Base-by-base conservation (phyloP, 2,888 invertebrate species). In the Melanostoma mellinum region DNA sequence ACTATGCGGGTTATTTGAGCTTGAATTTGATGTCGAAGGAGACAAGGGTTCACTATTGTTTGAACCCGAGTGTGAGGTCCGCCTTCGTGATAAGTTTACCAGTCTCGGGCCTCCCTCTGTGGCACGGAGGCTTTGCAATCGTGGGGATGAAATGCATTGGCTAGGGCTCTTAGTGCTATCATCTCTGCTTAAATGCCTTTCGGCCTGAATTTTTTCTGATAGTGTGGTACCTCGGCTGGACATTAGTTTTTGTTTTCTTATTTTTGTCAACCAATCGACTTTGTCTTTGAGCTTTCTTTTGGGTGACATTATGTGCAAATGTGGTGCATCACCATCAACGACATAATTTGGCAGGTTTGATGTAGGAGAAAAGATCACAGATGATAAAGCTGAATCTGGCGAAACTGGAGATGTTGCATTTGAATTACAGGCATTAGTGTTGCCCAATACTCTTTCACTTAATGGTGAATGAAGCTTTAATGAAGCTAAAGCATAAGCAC, bases 331-430 rank as follows among this genome's bases (percentile, higher is more conserved):
- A 0, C 96, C 96, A 86, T 95, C 94, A 9, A 94, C 86, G 0
- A 96, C 95, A 87, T 93, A 97, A 91, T 97, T 95, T 0, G 97
- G 97, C 79, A 97, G 89, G 89, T 96, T 94, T 10, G 93, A 92
- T 0, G 95, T 95, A 0, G 95, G 95, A 1, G 95, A 94, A 58
- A 92, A 92, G 88, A 86, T 90, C 82, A 85, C 90, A 80, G 86
- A 89, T 68, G 78, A 67, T 85, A 85, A 73, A 3, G 60, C 9
- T 3, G 79, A 68, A 6, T 6, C 63, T 4, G 88, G 86, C 6
- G 87, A 86, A 3, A 87, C 86, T 2, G 86, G 73, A 2, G 89
- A 88, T 8, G 89, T 87, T 3, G 85, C 86, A 38, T 36, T 74
- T 5, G 61, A 33, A 3, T 67, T 63, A 30, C 63, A 56, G 32